These are phyloP conservation scores for Micromys minutus DNA, from an alignment of 2,113 vertebrate genomes.

Conservation along the genomic window DNA sequence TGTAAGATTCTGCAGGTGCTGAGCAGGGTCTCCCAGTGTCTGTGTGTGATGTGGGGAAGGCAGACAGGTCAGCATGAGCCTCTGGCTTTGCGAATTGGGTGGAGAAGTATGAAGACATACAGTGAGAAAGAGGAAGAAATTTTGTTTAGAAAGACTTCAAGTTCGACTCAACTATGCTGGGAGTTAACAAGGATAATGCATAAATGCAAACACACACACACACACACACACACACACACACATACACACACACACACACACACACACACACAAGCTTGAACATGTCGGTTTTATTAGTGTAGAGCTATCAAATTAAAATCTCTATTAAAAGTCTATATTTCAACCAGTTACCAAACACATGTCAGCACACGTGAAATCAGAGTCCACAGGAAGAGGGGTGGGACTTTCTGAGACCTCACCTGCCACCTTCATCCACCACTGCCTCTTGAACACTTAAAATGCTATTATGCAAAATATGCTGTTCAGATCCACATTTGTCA, in stretches of 20 bases:
- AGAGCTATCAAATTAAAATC: neutral
- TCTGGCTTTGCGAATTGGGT: neutral
- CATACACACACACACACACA: neutral
- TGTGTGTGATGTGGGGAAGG: neutral
- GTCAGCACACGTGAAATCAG: neutral
- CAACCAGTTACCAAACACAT: neutral
- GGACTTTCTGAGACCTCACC: neutral
- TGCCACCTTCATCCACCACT: too few relatives aligned
- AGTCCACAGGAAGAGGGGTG: neutral
- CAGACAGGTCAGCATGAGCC: neutral
- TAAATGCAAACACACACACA: neutral
- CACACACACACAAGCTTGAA: too few relatives aligned
- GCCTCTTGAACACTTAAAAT: neutral
- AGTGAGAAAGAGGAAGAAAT: neutral
- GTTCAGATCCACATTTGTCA: neutral
- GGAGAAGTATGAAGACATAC: neutral
- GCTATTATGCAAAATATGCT: neutral
- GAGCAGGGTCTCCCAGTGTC: neutral
- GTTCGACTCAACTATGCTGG: neutral
- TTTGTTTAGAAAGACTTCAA: neutral
- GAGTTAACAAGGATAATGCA: too few relatives aligned
- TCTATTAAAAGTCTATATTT: neutral
- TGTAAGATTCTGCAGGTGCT: neutral
- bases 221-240: neutral
- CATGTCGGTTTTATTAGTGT: neutral